Conservation (phyloP, 2,888 invertebrate species). For the Parthenolecanium corni region DNA sequence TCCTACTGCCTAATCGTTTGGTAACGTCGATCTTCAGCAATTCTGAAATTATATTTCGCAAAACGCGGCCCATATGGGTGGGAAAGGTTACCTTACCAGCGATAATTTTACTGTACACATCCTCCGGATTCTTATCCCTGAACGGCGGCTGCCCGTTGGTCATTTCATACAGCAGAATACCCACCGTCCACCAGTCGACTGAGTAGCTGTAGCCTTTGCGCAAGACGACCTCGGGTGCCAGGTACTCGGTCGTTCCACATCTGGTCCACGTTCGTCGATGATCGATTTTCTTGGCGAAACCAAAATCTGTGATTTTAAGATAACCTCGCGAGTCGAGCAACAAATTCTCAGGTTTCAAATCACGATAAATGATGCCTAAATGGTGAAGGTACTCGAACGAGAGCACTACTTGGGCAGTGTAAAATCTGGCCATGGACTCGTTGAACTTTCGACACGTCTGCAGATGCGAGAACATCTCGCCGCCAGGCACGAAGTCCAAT, state of each 20-base stretch:
- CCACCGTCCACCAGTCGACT: conserved; percentile 25
- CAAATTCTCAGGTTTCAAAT: conserved; percentile 18
- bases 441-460: conserved; percentile 13
- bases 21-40: conserved; percentile 21
- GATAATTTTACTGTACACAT: conserved; percentile 17
- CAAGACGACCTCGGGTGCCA: conserved; percentile 18
- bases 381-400: conserved; percentile 23
- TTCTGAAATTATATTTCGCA: conserved; percentile 13
- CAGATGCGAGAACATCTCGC: conserved; percentile 22
- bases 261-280: conserved; percentile 22
- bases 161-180: conserved; percentile 22
- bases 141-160: conserved; percentile 25
- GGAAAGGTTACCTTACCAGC: conserved; percentile 19
- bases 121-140: conserved; percentile 22
- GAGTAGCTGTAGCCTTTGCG: conserved; percentile 22
- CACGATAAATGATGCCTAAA: conserved; percentile 19
- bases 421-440: conserved; percentile 22
- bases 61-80: conserved; percentile 7
- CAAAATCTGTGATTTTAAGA: conserved; percentile 20
- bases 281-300: conserved; percentile 23
- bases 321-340: conserved; percentile 20
- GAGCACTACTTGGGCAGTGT: conserved; percentile 19
- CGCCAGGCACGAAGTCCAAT: conserved; percentile 21
- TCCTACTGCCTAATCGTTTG: conserved; percentile 19
- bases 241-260: conserved; percentile 22